phyloP scores from a whole-genome alignment of 2,888 invertebrate genomes.

The Yponomeuta malinellus region DNA sequence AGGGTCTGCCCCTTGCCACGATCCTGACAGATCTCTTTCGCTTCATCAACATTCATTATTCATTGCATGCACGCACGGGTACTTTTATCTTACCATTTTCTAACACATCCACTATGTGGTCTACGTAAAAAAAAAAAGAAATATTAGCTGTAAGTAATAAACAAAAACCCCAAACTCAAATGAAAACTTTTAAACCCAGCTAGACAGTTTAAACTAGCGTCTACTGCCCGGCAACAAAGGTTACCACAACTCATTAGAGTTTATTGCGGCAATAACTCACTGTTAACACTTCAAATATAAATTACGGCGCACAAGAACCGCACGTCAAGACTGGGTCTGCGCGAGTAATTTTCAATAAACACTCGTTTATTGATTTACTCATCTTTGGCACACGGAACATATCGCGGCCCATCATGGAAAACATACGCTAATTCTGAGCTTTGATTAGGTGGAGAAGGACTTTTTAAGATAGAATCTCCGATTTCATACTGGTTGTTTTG shows the following conservation, averaged over 20 bases:
- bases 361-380: conserved; percentile 22
- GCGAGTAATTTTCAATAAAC: conserved; percentile 20
- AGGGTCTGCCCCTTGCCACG: too few species aligned
- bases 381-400: conserved; percentile 25
- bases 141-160: too few species aligned
- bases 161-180: too few species aligned
- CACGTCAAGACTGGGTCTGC: conserved; percentile 3
- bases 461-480: neutral
- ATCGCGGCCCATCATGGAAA: conserved; percentile 20
- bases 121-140: too few species aligned
- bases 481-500: neutral
- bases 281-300: conserved; percentile 1
- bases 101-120: too few species aligned
- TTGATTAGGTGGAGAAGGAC: neutral
- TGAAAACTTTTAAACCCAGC: neutral
- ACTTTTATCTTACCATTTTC: too few species aligned
- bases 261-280: neutral
- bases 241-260: neutral
- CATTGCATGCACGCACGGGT: too few species aligned
- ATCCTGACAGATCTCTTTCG: neutral
- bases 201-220: neutral
- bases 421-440: conserved; percentile 7
- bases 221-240: neutral
- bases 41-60: neutral
- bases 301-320: conserved; percentile 3